These are phyloP conservation scores for Proales similis DNA, from an alignment of 1,140 invertebrate genomes.

Conservation along the genomic window DNA sequence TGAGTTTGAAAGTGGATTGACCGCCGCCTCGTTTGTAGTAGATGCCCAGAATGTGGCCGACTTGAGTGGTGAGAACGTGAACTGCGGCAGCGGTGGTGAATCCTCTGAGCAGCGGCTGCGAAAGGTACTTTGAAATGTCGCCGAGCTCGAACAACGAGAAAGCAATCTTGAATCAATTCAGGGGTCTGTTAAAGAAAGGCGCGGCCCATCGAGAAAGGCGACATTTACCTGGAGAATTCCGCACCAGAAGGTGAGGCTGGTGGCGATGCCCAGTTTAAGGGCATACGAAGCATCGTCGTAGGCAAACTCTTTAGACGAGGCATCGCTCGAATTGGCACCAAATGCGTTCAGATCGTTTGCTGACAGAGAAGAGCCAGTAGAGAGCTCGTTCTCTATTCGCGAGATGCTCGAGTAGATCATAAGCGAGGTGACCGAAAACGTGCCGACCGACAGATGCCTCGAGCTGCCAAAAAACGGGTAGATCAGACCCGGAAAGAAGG, in stretches of 20 bases:
- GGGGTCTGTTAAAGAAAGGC: background rate
- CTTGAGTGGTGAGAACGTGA: conserved; percentile 56
- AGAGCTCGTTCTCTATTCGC: conserved; percentile 8
- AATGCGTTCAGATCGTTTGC: background rate
- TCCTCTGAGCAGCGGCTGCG: conserved; percentile 54
- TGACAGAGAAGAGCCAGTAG: no score
- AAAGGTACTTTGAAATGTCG: conserved; percentile 54
- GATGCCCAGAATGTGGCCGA: conserved; percentile 52
- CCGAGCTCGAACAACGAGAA: conserved; percentile 44
- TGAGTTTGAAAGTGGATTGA: no score
- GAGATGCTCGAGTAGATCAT: conserved; percentile 39
- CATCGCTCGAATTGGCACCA: background rate
- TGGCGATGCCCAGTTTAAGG: conserved; percentile 23
- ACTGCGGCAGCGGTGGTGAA: conserved; percentile 56
- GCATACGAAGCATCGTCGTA: background rate
- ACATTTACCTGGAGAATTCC: conserved; percentile 47
- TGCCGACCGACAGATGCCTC: conserved; percentile 44
- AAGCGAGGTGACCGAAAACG: conserved; percentile 42
- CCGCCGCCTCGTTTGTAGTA: no score
- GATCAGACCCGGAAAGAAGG: conserved; percentile 44
- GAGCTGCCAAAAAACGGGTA: conserved; percentile 46
- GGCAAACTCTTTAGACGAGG: background rate
- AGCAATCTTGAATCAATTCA: background rate
- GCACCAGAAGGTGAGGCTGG: conserved; percentile 19
- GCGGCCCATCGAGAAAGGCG: conserved; percentile 41